phyloP scores from a whole-genome alignment of 1,140 invertebrate species.

The Zaprionus camerounensis region DNA sequence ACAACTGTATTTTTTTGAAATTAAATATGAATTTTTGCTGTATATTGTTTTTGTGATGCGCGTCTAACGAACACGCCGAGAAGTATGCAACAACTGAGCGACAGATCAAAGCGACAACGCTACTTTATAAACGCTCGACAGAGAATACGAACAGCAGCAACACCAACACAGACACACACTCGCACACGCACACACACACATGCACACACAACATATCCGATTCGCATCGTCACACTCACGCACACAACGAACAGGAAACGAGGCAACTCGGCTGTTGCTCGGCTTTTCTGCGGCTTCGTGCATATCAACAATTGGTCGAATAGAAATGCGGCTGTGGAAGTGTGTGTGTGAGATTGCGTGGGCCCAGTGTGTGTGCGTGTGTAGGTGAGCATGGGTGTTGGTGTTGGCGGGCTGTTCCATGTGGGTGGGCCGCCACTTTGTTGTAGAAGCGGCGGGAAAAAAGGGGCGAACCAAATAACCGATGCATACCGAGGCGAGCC shows the following conservation, averaged over 20 bases:
- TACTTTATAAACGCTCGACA: constrained; percentile 65
- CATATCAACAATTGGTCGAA: constrained; percentile 82
- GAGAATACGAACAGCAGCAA: constrained; percentile 32
- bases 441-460: constrained; percentile 35
- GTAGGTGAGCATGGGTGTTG: constrained; percentile 21
- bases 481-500: constrained; percentile 51
- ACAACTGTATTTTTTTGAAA: too few species aligned
- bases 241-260: constrained; percentile 36
- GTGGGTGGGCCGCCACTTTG: constrained; percentile 45
- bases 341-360: constrained; percentile 20
- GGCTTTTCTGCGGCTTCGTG: constrained; percentile 52
- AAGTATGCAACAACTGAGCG: constrained; percentile 78
- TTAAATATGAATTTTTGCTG: neutral
- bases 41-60: constrained; percentile 18
- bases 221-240: constrained; percentile 30
- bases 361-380: neutral
- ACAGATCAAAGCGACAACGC: constrained; percentile 71
- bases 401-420: constrained; percentile 33
- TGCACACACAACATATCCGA: constrained; percentile 17
- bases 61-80: constrained; percentile 66
- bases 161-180: constrained; percentile 9
- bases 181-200: neutral
- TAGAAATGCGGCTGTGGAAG: constrained; percentile 53
- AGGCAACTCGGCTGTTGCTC: constrained; percentile 40
- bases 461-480: constrained; percentile 35